Evolutionary conservation across 2,797 vertebrate genomes (phyloP).

Genomic region (Lepilemur ruficaudatus): DNA sequence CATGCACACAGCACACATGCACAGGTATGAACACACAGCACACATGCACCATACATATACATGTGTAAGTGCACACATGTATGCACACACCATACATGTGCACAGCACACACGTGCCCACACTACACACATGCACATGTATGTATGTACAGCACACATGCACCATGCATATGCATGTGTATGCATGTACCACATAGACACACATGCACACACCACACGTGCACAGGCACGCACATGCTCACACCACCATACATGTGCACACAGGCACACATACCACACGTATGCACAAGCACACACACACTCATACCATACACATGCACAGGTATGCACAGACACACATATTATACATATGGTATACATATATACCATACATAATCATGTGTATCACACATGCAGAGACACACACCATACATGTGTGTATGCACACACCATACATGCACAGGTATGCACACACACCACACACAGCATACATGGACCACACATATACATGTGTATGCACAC

Average conservation of each 20-base stretch:
- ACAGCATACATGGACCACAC: no score
- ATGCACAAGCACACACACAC: no score
- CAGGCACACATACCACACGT: no score
- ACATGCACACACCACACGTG: no score
- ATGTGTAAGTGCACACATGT: not conserved
- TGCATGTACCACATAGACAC: not conserved
- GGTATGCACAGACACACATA: not conserved
- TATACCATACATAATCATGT: no score
- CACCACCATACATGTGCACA: not conserved
- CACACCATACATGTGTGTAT: not conserved
- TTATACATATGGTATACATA: not conserved
- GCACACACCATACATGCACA: not conserved
- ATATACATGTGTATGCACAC: no score
- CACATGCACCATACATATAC: not conserved
- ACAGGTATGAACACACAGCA: no score
- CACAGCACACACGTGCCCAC: fast-evolving
- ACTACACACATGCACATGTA: no score
- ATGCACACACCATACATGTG: not conserved
- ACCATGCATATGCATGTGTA: no score
- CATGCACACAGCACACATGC: not conserved
- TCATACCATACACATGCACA: not conserved
- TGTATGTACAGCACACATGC: not conserved
- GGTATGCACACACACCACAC: not conserved
- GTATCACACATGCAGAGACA: not conserved
- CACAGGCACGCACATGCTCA: not conserved